Evolutionary conservation across 2,888 invertebrate genomes (phyloP), one percentile per base, ranked within the genome.

Genomic region (Megaustenia siamemsis): DNA sequence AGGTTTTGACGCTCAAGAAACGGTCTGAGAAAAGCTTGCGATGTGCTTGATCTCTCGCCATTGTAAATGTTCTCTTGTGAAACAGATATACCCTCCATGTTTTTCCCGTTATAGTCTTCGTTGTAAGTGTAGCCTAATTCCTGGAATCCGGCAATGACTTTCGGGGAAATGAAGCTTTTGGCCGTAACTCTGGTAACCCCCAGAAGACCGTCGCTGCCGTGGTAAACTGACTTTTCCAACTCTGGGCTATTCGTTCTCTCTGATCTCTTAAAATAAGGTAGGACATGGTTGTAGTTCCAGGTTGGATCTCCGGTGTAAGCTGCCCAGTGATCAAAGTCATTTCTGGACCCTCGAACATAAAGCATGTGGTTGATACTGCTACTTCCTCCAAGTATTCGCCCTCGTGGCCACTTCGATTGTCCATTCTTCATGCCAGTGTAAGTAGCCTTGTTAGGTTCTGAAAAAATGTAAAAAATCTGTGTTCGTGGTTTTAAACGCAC

Each of bases 281-380:
- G 91, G 96, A 96, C 86, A 97, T 98, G 87, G 97, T 95, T 94
- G 97, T 97, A 92, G 1, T 96, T 96, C 98, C 98, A 98, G 5
- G 98, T 98, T 0, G 96, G n/a, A 21, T 96, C 95, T 93, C 98
- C 98, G 0, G 98, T 98, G 53, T 96, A 95, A 0, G 95, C 95
- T 66, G 96, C 97, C 98, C 98, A 98, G 82, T 96, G 96, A 93
- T 98, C 97, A 93, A 96, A 98, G 94, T 98, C 98, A 1, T 96
- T 95, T 84, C 96, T 95, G 93, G 98, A 89, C 0, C 98, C 98
- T 86, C 98, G 95, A 21, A 97, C 96, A 94, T 98, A 98, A 0
- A 98, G 95, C 97, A 98, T 97, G 0, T 97, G 97, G 92, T 98
- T 98, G 0, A 98, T 95, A 0, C 97, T 97, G 60, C 97, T 97